phyloP scores from a whole-genome alignment of 2,888 invertebrate species.

The Agrenia bidenticulata region DNA sequence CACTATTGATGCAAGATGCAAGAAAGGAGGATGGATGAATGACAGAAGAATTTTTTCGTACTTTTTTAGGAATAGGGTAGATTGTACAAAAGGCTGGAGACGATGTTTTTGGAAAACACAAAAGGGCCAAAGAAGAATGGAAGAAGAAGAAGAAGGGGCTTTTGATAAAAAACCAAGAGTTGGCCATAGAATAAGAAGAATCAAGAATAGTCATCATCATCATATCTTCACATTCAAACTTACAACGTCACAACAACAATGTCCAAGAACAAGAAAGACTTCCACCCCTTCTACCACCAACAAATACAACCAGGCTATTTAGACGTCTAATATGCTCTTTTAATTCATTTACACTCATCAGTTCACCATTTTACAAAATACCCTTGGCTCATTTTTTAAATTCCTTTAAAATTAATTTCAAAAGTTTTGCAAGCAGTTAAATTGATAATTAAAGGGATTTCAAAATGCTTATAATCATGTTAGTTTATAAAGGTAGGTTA shows the following conservation, averaged over 20 bases:
- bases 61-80: constrained; percentile 4
- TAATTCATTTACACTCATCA: neutral
- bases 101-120: constrained; percentile 47
- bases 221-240: constrained; percentile 18
- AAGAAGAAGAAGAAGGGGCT: constrained; percentile 22
- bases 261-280: neutral
- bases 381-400: too few species aligned
- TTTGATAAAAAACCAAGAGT: constrained; percentile 42
- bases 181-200: constrained; percentile 6
- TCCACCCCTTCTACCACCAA: neutral
- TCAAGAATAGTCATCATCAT: constrained; percentile 20
- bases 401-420: too few species aligned
- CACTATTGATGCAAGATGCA: constrained; percentile 9
- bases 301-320: neutral
- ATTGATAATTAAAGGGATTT: too few species aligned
- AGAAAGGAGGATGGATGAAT: constrained; percentile 33
- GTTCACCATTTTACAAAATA: neutral
- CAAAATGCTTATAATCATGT: too few species aligned
- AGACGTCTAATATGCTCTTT: too few species aligned
- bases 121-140: too few species aligned
- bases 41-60: constrained; percentile 43
- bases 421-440: too few species aligned
- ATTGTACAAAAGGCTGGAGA: constrained; percentile 39
- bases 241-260: constrained; percentile 3
- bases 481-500: too few species aligned